A percentile compares a stretch with the other conserved stretches of the same genome.
Conservation (phyloP, 2,888 invertebrate genomes). For the Melanostoma mellinum region DNA sequence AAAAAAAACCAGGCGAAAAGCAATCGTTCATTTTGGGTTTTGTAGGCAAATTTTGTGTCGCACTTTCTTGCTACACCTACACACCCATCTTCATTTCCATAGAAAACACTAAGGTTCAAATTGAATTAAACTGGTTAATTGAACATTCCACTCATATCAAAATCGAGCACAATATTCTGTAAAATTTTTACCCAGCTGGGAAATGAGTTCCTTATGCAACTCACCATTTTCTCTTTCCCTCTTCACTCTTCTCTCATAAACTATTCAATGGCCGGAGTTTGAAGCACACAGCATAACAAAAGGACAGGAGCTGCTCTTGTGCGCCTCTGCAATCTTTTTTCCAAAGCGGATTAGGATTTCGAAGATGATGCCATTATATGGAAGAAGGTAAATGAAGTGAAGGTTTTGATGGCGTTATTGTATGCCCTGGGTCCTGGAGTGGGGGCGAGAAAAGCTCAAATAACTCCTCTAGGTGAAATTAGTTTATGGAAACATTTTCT, state of each 20-base stretch:
- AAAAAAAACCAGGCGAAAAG: neutral
- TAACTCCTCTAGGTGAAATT: conserved; percentile 33
- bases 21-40: conserved; percentile 27
- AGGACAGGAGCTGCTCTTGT: conserved; percentile 18
- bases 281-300: conserved; percentile 17
- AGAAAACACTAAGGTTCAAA: conserved; percentile 53
- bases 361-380: conserved; percentile 55
- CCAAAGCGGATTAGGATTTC: conserved; percentile 59
- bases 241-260: neutral
- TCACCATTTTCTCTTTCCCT: neutral
- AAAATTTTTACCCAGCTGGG: conserved; percentile 46
- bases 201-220: neutral
- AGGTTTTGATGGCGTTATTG: conserved; percentile 30
- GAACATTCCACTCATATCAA: conserved; percentile 62
- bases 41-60: conserved; percentile 2
- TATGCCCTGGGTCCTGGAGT: conserved; percentile 14
- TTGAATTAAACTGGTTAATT: conserved; percentile 65
- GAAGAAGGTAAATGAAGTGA: conserved; percentile 53
- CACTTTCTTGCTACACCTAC: neutral
- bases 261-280: neutral
- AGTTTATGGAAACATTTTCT: conserved; percentile 26
- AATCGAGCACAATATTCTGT: conserved; percentile 57
- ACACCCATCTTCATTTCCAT: conserved; percentile 4
- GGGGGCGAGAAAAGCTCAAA: neutral
- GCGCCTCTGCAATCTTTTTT: conserved; percentile 42